These are phyloP conservation scores for Drosophila setifemur DNA, from an alignment of 1,140 invertebrate genomes.

Conservation along the genomic window DNA sequence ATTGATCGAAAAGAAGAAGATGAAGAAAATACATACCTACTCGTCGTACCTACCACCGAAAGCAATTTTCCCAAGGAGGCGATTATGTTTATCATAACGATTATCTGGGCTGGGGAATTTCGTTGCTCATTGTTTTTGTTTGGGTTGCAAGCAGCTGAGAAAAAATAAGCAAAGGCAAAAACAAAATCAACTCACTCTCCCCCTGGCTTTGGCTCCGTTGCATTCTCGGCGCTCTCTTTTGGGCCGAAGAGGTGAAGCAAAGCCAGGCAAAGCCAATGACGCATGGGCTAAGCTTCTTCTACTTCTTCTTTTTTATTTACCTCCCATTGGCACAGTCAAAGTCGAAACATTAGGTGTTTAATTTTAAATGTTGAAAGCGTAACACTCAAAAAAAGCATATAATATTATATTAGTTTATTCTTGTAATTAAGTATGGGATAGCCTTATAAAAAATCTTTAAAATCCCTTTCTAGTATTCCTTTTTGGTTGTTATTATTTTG, in stretches of 20 bases:
- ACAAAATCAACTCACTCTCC: constrained; percentile 9
- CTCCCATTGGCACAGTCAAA: not conserved
- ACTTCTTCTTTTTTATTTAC: not conserved
- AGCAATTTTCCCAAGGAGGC: constrained; percentile 32
- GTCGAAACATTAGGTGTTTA: not conserved
- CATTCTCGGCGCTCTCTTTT: constrained; percentile 27
- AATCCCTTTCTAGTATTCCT: no score
- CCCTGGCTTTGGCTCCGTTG: constrained; percentile 15
- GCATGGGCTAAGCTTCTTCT: constrained; percentile 42
- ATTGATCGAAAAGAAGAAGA: constrained; percentile 9
- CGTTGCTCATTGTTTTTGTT: constrained; percentile 34
- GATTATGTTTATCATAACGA: constrained; percentile 74
- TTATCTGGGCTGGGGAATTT: constrained; percentile 39
- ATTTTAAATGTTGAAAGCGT: not conserved
- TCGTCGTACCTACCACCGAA: no score
- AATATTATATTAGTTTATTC: no score
- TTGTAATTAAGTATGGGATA: no score
- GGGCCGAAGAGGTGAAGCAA: not conserved
- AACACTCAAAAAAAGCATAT: no score
- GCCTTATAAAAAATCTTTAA: no score
- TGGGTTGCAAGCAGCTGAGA: constrained; percentile 51
- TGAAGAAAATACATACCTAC: constrained; percentile 16
- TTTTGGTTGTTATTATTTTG: no score
- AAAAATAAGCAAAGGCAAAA: no score
- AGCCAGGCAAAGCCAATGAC: constrained; percentile 39